Base-by-base conservation (phyloP, 2,888 invertebrate genomes). In the Brachylomia viminalis region DNA sequence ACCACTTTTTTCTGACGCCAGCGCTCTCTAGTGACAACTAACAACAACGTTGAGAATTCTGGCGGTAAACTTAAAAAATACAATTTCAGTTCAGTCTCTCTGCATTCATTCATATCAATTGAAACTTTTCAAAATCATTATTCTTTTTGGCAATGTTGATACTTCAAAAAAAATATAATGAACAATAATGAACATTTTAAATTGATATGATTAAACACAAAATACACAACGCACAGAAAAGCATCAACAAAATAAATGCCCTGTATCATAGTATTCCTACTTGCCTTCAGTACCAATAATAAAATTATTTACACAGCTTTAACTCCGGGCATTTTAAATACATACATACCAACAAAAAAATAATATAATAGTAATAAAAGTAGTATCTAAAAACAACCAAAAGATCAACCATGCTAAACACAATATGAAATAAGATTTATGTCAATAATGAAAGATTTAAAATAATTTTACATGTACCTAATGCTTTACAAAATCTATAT, bases 1-100 rank as follows among this genome's bases (percentile, higher is more conserved):
- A 94, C 95, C 93, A 95, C 87, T 94, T 92, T 86, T 89, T 88
- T 87, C 76, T 75, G 80, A 90, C 86, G 87, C 87, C 86, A 92
- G 91, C 94, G 93, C 95, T 91, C 90, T 89, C 95, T 94, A 88
- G 88, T 74, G 89, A 84, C 56, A 27, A 73, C 62, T 77, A 74
- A 23, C n/a, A 70, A 73, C 62, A 90, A 82, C 65, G 70, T 75
- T 71, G 62, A 23, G 52, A 20, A 68, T 75, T 75, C 82, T 83
- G 90, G 95, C 95, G 95, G 92, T 87, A 91, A 90, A 72, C 77
- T 68, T 76, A 80, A 84, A 77, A 52, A 62, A 27, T 62, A 70
- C 27, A 49, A 70, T 71, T 38, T 38, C 38, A 20, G 10, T 42
- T 56, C 59, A 38, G 11, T 72, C 30, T 47, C 30, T 68, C 17